phyloP scores from a whole-genome alignment of 2,888 invertebrate genomes.

The Eugnorisma glareosa region DNA sequence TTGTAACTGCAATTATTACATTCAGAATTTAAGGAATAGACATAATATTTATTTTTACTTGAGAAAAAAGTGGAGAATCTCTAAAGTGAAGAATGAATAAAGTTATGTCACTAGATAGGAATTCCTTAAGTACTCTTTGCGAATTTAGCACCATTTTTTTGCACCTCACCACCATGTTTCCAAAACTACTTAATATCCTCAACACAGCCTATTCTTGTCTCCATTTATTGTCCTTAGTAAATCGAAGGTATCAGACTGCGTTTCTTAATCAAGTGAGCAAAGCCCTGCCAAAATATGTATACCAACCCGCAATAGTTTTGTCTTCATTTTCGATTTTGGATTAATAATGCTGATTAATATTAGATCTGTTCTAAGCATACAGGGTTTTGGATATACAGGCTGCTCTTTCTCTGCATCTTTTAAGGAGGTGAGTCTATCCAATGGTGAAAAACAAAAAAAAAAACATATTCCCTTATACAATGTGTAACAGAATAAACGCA shows the following conservation, averaged over 20 bases:
- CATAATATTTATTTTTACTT: neutral
- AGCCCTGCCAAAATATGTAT: neutral
- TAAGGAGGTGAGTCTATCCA: neutral
- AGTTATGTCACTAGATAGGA: neutral
- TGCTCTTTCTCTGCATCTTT: neutral
- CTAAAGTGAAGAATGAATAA: neutral
- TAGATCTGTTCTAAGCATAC: neutral
- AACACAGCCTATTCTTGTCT: neutral
- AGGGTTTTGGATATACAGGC: too few species aligned
- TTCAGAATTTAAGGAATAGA: neutral
- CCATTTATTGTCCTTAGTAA: neutral
- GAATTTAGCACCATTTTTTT: constrained; percentile 37
- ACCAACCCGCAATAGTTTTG: neutral
- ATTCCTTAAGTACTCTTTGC: constrained; percentile 33
- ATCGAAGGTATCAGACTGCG: neutral
- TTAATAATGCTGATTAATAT: neutral
- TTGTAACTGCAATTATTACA: neutral
- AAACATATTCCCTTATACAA: too few species aligned
- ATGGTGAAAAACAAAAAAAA: too few species aligned
- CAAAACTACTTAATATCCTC: neutral
- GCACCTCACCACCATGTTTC: neutral
- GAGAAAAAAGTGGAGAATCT: neutral
- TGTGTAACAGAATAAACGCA: too few species aligned
- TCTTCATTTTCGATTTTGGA: neutral
- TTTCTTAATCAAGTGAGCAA: neutral